Base-by-base conservation (phyloP, 2,113 vertebrate species). In the Odobenus rosmarus region DNA sequence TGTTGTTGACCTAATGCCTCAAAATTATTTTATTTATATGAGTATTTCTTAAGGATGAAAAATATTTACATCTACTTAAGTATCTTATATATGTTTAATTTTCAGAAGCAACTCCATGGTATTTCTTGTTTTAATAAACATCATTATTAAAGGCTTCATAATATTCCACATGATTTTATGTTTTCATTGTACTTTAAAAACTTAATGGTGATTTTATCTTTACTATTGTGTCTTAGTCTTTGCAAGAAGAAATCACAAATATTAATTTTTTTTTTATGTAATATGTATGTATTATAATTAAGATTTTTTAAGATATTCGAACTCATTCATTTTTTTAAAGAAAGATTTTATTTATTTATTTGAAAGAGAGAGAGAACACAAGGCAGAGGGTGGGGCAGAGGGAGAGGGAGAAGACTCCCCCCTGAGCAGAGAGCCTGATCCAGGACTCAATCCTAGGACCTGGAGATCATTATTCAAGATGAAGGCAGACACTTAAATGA, bases 71-170 rank as follows among this genome's bases (percentile, higher is more conserved):
- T 42, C 24, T 51, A 26, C 13, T 59, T 57, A 21, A 59, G 16
- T 49, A 33, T 42, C 7, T 69, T 46, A 0, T n/a, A 33, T 24
- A 26, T n/a, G 28, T 18, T 89, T 71, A 81, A 1, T 24, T 74
- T 92, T 76, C 24, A 96, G 33, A 36, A 49, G 23, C 19, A 81
- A 76, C 31, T 46, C 33, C 31, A 76, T 69, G 1, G 9, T n/a
- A 55, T 67, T 72, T 64, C 33, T 62, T 79, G 6, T 61, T 96
- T 90, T 71, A 15, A 19, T 69, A 90, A 83, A 53, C 24, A 72
- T 15, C 19, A 77, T 16, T 39, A 24, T 42, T 93, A 87, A 83
- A 18, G 82, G 14, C 1, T 49, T 88, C 12, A 53, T n/a, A 79
- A 36, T 57, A 92, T 24, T 28, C 2, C 31, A n/a, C 5, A 49